A percentile compares a stretch with the other conserved stretches of the same genome.
Evolutionary conservation across 2,113 vertebrate genomes (phyloP).

Genomic region (Monarcha castaneiventris): DNA sequence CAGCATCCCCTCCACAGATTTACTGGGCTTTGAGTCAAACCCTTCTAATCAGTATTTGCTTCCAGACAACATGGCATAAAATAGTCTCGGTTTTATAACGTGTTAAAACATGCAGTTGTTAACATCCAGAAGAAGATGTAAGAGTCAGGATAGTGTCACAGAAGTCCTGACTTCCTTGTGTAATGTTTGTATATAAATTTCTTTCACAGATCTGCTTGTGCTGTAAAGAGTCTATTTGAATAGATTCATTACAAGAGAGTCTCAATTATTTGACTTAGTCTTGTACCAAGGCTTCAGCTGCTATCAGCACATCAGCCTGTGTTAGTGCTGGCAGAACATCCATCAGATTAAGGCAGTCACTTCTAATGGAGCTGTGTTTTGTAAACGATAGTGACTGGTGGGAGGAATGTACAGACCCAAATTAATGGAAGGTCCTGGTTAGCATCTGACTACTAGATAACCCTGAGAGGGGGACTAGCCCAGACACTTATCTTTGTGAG

Average conservation of each 20-base stretch:
- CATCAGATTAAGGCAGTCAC: not conserved
- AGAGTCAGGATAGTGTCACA: not conserved
- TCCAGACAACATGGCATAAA: not conserved
- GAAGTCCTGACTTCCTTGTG: not conserved
- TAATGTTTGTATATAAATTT: not conserved
- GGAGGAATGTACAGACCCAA: not conserved
- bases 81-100: rapidly evolving
- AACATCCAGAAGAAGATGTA: not conserved
- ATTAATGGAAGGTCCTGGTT: not conserved
- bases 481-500: not conserved
- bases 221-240: not conserved
- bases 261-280: not conserved
- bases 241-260: rapidly evolving
- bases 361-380: not conserved
- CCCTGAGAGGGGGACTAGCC: not conserved
- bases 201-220: not conserved
- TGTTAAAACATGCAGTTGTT: not conserved
- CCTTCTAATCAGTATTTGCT: not conserved
- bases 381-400: not conserved
- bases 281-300: not conserved
- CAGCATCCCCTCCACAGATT: not conserved
- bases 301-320: not conserved
- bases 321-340: not conserved
- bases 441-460: slow-evolving; percentile 9
- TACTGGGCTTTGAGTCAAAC: not conserved